Conservation (phyloP, 1,140 invertebrate genomes). For the Aphaenogaster floridana region DNA sequence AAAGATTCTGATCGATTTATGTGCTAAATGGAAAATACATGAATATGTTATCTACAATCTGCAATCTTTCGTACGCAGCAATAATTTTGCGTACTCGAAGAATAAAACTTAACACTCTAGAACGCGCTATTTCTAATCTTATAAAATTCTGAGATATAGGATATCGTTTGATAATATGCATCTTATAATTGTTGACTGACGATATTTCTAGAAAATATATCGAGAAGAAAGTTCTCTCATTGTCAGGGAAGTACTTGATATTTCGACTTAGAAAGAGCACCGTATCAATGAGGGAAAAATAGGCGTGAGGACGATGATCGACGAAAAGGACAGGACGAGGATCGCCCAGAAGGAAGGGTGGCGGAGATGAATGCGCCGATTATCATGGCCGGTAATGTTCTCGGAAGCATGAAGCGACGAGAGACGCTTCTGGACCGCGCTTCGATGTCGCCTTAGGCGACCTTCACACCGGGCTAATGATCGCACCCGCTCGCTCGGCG, state of each 20-base stretch:
- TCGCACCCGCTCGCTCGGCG: constrained; percentile 7
- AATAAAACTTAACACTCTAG: constrained; percentile 2
- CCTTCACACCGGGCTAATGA: constrained; percentile 69
- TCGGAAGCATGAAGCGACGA: constrained; percentile 77
- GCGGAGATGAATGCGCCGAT: constrained; percentile 76
- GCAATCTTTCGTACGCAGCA: constrained; percentile 20
- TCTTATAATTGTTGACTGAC: not conserved
- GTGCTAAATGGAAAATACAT: constrained; percentile 36
- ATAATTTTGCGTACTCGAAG: constrained; percentile 9
- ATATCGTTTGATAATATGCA: not conserved
- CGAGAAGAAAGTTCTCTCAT: not conserved
- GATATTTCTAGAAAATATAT: not conserved
- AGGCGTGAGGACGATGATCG: constrained; percentile 56
- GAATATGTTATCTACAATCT: constrained; percentile 38
- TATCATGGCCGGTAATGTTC: constrained; percentile 78
- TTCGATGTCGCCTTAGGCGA: constrained; percentile 72
- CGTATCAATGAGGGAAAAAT: not conserved
- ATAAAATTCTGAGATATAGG: not conserved
- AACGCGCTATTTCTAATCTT: constrained; percentile 24
- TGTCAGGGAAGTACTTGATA: not conserved
- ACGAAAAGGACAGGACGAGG: constrained; percentile 66
- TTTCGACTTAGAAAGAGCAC: constrained; percentile 45
- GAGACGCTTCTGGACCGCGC: constrained; percentile 70
- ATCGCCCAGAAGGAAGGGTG: constrained; percentile 71
- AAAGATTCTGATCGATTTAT: constrained; percentile 58